These are phyloP conservation scores for Sesamia nonagrioides DNA, from an alignment of 1,140 invertebrate species.

Conservation along the genomic window DNA sequence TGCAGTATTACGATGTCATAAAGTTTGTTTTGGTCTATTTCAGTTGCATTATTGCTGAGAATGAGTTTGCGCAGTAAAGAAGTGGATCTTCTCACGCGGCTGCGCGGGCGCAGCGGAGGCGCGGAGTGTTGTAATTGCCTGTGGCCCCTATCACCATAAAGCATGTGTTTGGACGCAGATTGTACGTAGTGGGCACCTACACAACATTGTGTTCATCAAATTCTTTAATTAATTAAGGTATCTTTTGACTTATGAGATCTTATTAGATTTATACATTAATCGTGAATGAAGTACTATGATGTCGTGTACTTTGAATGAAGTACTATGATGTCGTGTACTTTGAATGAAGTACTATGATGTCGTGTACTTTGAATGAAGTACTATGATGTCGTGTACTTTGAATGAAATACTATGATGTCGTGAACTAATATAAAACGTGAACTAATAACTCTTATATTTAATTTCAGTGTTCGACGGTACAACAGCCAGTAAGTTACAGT, in stretches of 20 bases:
- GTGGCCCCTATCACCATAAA: constrained; percentile 63
- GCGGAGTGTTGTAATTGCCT: constrained; percentile 72
- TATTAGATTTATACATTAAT: constrained; percentile 1
- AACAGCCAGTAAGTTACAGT: constrained; percentile 42
- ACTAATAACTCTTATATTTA: constrained; percentile 1
- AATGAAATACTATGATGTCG: too few species aligned
- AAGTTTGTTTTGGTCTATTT: background rate
- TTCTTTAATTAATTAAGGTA: background rate
- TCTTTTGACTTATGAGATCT: background rate
- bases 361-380: too few species aligned
- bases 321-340: too few species aligned
- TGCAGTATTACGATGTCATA: background rate
- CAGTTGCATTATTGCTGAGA: background rate
- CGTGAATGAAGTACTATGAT: too few species aligned
- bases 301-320: too few species aligned
- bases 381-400: too few species aligned
- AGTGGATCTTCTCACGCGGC: constrained; percentile 66
- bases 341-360: too few species aligned
- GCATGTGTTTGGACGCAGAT: constrained; percentile 52
- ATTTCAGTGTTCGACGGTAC: background rate
- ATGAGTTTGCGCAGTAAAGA: constrained; percentile 18
- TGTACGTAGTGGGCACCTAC: background rate
- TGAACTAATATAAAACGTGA: background rate
- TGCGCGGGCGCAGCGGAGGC: constrained; percentile 49
- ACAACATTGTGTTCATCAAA: background rate